Evolutionary conservation across 1,140 invertebrate genomes (phyloP).

Genomic region (Platyura marginata): DNA sequence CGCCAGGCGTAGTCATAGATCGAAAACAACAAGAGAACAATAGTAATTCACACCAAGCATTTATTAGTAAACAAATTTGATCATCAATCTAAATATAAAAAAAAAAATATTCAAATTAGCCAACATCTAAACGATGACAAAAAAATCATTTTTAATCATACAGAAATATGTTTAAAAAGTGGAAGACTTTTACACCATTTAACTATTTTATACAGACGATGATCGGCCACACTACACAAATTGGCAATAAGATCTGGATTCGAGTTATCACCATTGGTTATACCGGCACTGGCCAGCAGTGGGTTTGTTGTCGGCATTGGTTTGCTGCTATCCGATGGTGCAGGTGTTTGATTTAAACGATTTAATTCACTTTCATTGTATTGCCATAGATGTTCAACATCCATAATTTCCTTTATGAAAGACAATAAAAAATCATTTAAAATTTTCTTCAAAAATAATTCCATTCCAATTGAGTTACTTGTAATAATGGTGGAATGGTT

Average conservation of each 20-base stretch:
- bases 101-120: too few relatives aligned
- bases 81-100: slow-evolving; percentile 64
- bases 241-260: slow-evolving; percentile 70
- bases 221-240: slow-evolving; percentile 85
- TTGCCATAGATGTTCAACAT: slow-evolving; percentile 85
- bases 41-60: slow-evolving; percentile 92
- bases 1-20: slow-evolving; percentile 67
- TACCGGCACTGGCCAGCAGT: slow-evolving; percentile 37
- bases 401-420: slow-evolving; percentile 81
- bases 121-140: neutral
- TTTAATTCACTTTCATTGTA: slow-evolving; percentile 55
- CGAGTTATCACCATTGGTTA: slow-evolving; percentile 41
- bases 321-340: slow-evolving; percentile 12
- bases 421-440: too few relatives aligned
- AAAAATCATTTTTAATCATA: slow-evolving; percentile 23
- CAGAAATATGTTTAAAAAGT: slow-evolving; percentile 88
- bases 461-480: slow-evolving; percentile 27
- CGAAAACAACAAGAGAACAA: slow-evolving; percentile 84
- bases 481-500: slow-evolving; percentile 32
- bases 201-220: slow-evolving; percentile 91
- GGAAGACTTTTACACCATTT: slow-evolving; percentile 97
- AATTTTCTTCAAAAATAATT: too few relatives aligned
- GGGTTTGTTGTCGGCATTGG: slow-evolving; percentile 31
- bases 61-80: slow-evolving; percentile 89
- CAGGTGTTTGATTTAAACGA: slow-evolving; percentile 28